Evolutionary conservation across 2,888 invertebrate genomes (phyloP).

Genomic region (Ametastegia equiseti): DNA sequence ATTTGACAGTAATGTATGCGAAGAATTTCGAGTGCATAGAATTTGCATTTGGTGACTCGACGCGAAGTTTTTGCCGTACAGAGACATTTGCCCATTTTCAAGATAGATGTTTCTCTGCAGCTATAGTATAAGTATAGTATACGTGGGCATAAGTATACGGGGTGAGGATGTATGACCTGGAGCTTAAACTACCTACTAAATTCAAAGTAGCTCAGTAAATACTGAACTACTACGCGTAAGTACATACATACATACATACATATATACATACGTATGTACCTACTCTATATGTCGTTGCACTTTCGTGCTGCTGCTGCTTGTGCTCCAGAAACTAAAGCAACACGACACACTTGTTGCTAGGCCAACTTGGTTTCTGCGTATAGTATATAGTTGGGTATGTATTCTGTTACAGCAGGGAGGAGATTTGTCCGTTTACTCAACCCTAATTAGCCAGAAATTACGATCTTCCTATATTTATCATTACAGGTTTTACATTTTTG

Average conservation of each 20-base stretch:
- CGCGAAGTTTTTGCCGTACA: constrained; percentile 47
- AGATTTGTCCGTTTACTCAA: background rate
- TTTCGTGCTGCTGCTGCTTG: constrained; percentile 56
- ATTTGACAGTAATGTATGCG: background rate
- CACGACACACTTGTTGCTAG: constrained; percentile 69
- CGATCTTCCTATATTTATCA: background rate
- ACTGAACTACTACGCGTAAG: background rate
- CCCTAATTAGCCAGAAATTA: background rate
- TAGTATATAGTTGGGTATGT: too few species aligned
- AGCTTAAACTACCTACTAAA: constrained; percentile 72
- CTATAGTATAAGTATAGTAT: constrained; percentile 56
- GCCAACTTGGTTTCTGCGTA: background rate
- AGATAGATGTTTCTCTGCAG: constrained; percentile 67
- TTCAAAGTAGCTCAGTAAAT: constrained; percentile 65
- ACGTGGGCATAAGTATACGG: too few species aligned
- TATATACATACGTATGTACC: constrained; percentile 32
- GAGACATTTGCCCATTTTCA: constrained; percentile 67
- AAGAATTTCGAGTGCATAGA: constrained; percentile 49
- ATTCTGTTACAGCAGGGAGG: too few species aligned
- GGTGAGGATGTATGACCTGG: constrained; percentile 68
- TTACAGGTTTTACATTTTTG: background rate
- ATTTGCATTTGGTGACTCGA: constrained; percentile 68
- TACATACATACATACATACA: constrained; percentile 31
- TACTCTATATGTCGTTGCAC: background rate
- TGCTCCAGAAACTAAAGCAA: constrained; percentile 60